These are phyloP conservation scores for Polydrusus pterygomalis DNA, from an alignment of 2,888 invertebrate genomes.

Conservation along the genomic window DNA sequence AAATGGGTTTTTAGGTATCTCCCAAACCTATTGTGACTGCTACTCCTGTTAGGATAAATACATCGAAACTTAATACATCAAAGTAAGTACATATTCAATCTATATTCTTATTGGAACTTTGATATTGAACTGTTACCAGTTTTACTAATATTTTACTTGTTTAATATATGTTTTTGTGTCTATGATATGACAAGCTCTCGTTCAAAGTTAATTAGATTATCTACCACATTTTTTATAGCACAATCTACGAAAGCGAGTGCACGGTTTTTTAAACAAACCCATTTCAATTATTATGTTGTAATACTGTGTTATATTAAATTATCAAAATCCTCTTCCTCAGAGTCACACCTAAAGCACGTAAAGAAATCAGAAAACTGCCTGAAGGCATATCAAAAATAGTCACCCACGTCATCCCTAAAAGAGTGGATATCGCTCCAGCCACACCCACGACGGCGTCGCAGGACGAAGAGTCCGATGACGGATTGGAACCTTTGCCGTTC, in stretches of 20 bases:
- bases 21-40: slow-evolving; percentile 51
- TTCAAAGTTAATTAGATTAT: too few species aligned
- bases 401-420: neutral
- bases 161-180: too few species aligned
- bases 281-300: neutral
- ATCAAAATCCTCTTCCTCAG: neutral
- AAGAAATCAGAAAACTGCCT: slow-evolving; percentile 38
- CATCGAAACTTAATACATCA: slow-evolving; percentile 37
- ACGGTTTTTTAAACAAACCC: too few species aligned
- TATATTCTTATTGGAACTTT: too few species aligned
- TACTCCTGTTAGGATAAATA: slow-evolving; percentile 49
- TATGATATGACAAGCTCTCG: too few species aligned
- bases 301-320: neutral
- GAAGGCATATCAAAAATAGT: slow-evolving; percentile 36
- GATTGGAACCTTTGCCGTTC: slow-evolving; percentile 80
- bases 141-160: too few species aligned
- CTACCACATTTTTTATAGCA: too few species aligned
- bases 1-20: slow-evolving; percentile 33
- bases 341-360: slow-evolving; percentile 28
- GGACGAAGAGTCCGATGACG: slow-evolving; percentile 73
- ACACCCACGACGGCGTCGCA: neutral
- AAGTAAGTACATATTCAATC: slow-evolving; percentile 46
- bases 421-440: neutral
- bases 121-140: too few species aligned
- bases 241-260: too few species aligned